phyloP scores from a whole-genome alignment of 2,113 vertebrate genomes.

The zebrafish (Danio rerio) region GRCz12tu NC_133194.1:24469001-24469500 shows the following conservation, averaged over 20 bases:
- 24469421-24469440: not conserved
- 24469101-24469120: too few relatives aligned
- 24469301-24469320: slow-evolving; percentile 7
- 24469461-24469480: slow-evolving; percentile 32
- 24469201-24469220: not conserved
- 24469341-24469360: slow-evolving; percentile 3
- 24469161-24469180: not conserved
- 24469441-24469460: not conserved
- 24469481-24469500: slow-evolving; percentile 36
- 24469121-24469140: too few relatives aligned
- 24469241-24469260: not conserved
- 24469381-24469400: not conserved
- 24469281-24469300: slow-evolving; percentile 11
- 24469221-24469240: not conserved
- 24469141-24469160: not conserved
- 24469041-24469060: not conserved
- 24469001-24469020: slow-evolving; percentile 3
- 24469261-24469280: not conserved
- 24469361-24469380: not conserved
- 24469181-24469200: not conserved
- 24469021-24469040: not conserved
- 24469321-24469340: slow-evolving; percentile 26
- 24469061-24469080: not conserved
- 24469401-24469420: slow-evolving; percentile 10
- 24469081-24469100: not conserved